phyloP scores from a whole-genome alignment of 2,888 invertebrate genomes.

The Drosophila bunnanda region DNA sequence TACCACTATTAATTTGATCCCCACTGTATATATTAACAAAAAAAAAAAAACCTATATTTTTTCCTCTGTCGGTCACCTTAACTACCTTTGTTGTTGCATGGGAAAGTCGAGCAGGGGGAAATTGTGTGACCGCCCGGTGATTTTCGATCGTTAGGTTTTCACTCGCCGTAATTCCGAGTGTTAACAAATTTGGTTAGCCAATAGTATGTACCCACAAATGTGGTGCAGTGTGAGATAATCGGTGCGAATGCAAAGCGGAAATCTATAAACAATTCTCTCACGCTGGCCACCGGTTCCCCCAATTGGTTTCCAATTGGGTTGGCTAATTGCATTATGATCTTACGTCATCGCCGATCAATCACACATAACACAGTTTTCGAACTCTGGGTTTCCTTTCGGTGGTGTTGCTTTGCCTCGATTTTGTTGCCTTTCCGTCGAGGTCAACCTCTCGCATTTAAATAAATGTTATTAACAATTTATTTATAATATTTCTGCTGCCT shows the following conservation, averaged over 20 bases:
- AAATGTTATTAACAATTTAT: conserved; percentile 39
- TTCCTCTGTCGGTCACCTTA: conserved; percentile 20
- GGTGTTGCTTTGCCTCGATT: neutral
- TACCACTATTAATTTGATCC: neutral
- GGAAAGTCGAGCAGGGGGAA: conserved; percentile 60
- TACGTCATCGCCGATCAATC: conserved; percentile 31
- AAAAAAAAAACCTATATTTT: neutral
- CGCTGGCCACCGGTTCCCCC: conserved; percentile 32
- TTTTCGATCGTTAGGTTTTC: conserved; percentile 22
- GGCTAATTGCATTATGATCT: conserved; percentile 40
- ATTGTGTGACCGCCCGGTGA: conserved; percentile 49
- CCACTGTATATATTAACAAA: conserved; percentile 1
- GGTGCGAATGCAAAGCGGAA: conserved; percentile 38
- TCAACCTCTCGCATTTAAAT: conserved; percentile 42
- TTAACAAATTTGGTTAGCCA: conserved; percentile 33
- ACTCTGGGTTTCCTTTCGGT: conserved; percentile 1
- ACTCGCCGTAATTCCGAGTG: conserved; percentile 15
- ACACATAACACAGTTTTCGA: conserved; percentile 5
- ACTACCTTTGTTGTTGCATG: conserved; percentile 16
- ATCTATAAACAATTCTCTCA: conserved; percentile 51
- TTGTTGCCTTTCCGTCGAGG: conserved; percentile 13
- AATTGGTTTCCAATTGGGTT: conserved; percentile 55
- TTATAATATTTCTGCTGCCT: conserved; percentile 20
- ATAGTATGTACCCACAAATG: conserved; percentile 4
- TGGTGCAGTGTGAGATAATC: conserved; percentile 18